These are phyloP conservation scores for Amblyraja radiata DNA, from an alignment of 2,797 vertebrate genomes.

Conservation along the genomic window DNA sequence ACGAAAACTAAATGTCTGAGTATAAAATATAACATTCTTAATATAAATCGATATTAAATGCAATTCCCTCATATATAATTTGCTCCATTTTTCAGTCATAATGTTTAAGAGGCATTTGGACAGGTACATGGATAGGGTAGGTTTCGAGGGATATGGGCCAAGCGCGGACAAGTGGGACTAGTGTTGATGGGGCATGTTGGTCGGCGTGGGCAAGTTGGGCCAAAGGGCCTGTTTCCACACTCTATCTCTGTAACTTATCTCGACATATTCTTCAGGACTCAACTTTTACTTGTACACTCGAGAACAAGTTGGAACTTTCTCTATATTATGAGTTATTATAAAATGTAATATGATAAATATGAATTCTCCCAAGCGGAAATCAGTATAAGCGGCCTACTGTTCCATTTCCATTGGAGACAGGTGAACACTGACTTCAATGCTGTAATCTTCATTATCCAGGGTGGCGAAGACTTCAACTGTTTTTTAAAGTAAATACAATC, in stretches of 20 bases:
- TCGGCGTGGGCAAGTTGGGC: too few relatives aligned
- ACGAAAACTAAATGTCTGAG: too few relatives aligned
- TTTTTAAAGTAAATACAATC: not conserved
- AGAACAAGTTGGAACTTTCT: not conserved
- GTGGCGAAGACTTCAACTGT: not conserved
- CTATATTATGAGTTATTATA: not conserved
- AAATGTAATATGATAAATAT: not conserved
- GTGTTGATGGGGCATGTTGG: too few relatives aligned
- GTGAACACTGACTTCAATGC: not conserved
- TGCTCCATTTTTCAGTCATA: not conserved
- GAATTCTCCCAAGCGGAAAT: not conserved
- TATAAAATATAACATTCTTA: too few relatives aligned
- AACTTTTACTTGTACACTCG: too few relatives aligned
- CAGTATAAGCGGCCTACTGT: too few relatives aligned
- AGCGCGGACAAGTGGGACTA: too few relatives aligned
- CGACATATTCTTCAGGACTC: too few relatives aligned
- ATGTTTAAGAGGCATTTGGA: too few relatives aligned
- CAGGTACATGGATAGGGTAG: too few relatives aligned
- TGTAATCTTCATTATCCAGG: not conserved
- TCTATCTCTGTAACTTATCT: not conserved
- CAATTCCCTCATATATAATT: not conserved
- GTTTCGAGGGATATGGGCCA: too few relatives aligned
- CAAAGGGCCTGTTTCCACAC: too few relatives aligned
- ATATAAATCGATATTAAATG: not conserved
- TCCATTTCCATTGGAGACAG: not conserved